These are phyloP conservation scores for Cryptocephalus primarius DNA, from an alignment of 2,888 invertebrate species.

Conservation along the genomic window DNA sequence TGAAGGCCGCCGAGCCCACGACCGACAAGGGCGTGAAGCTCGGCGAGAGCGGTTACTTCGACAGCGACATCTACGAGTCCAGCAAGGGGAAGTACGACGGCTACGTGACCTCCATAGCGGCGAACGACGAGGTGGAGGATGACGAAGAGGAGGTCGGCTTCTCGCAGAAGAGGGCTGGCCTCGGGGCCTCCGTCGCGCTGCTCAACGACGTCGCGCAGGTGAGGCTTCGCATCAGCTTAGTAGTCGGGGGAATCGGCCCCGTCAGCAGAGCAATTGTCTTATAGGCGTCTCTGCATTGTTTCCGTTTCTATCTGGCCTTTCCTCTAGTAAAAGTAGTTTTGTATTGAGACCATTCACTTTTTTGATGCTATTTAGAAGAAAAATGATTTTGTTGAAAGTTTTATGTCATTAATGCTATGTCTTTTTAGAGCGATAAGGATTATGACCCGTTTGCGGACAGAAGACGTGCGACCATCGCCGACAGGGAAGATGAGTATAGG, in stretches of 20 bases:
- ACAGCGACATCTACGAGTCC: constrained; percentile 87
- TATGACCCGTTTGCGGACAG: constrained; percentile 92
- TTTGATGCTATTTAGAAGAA: too few species aligned
- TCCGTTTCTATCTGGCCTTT: too few species aligned
- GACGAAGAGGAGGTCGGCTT: constrained; percentile 78
- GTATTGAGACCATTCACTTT: too few species aligned
- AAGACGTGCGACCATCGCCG: constrained; percentile 83
- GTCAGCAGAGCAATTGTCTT: too few species aligned
- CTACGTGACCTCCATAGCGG: constrained; percentile 92
- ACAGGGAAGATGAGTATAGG: constrained; percentile 94
- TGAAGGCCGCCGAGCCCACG: constrained; percentile 37
- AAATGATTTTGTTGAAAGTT: too few species aligned
- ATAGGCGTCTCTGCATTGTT: too few species aligned
- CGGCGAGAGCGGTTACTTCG: constrained; percentile 76
- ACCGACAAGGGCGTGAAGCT: constrained; percentile 72
- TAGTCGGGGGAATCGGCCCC: too few species aligned
- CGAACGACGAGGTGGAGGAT: constrained; percentile 92
- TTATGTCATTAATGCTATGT: too few species aligned
- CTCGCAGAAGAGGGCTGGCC: constrained; percentile 61
- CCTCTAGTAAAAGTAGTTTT: too few species aligned
- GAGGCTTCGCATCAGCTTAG: too few species aligned
- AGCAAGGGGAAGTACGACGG: constrained; percentile 74
- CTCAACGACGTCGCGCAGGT: constrained; percentile 86
- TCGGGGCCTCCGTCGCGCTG: constrained; percentile 73
- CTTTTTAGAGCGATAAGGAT: constrained; percentile 69